A percentile compares a stretch with the other conserved stretches of the same genome.
phyloP scores from a whole-genome alignment of 2,797 vertebrate species.

The Thalassophryne amazonica region DNA sequence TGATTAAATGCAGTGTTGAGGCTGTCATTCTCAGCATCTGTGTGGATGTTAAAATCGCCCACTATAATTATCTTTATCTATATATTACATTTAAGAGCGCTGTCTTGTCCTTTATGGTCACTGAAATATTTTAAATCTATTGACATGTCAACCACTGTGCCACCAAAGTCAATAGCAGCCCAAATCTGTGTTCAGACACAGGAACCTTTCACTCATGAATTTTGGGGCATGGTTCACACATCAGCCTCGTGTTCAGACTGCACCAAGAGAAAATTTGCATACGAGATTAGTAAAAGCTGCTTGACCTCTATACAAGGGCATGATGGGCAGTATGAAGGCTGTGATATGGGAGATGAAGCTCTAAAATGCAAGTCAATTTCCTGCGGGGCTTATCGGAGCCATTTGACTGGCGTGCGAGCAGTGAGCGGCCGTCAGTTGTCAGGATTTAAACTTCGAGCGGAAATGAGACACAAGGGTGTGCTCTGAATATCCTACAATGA shows the following conservation, averaged over 20 bases:
- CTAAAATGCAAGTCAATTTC: conserved; percentile 72
- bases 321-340: conserved; percentile 45
- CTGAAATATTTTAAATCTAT: too few relatives aligned
- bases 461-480: conserved; percentile 67
- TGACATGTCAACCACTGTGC: neutral
- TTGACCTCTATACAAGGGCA: conserved; percentile 72
- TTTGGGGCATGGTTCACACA: conserved; percentile 39
- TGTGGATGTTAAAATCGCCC: too few relatives aligned
- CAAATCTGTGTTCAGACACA: conserved; percentile 9
- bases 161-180: conserved; percentile 1
- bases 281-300: conserved; percentile 60
- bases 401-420: conserved; percentile 67
- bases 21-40: too few relatives aligned
- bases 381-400: conserved; percentile 66
- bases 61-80: too few relatives aligned
- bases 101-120: too few relatives aligned
- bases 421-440: conserved; percentile 66
- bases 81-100: too few relatives aligned
- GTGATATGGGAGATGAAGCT: conserved; percentile 57
- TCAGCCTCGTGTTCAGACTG: conserved; percentile 30
- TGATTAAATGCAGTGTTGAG: too few relatives aligned
- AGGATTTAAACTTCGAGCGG: conserved; percentile 74
- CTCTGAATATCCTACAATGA: conserved; percentile 57
- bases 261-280: conserved; percentile 57
- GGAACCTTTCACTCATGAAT: conserved; percentile 44